phyloP scores from a whole-genome alignment of 2,797 vertebrate species.

The Onychomys torridus region DNA sequence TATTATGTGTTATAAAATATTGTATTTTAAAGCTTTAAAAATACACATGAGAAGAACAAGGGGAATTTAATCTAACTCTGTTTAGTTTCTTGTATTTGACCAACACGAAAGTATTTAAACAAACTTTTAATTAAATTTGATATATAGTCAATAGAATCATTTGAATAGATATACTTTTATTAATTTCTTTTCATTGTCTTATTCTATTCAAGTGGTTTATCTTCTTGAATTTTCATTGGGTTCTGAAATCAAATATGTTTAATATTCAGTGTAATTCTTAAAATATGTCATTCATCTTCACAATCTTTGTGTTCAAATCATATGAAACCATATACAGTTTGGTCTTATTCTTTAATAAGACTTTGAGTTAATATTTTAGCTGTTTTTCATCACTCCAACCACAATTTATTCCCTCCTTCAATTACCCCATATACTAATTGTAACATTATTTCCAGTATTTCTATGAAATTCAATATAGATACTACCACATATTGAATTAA shows the following conservation, averaged over 20 bases:
- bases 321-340: neutral
- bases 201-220: neutral
- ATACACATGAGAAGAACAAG: too few species aligned
- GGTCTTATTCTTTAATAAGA: neutral
- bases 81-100: too few species aligned
- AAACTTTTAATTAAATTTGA: neutral
- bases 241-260: neutral
- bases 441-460: too few species aligned
- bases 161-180: neutral
- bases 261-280: neutral
- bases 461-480: too few species aligned
- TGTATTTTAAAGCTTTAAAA: too few species aligned
- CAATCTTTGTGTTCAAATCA: neutral
- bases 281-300: neutral
- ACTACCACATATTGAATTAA: too few species aligned
- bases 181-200: neutral
- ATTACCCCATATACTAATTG: too few species aligned
- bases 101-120: neutral
- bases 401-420: too few species aligned
- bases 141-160: neutral
- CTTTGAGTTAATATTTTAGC: too few species aligned
- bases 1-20: too few species aligned
- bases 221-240: neutral
- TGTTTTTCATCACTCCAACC: too few species aligned
- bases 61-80: too few species aligned